Evolutionary conservation across 2,113 vertebrate genomes (phyloP).

Genomic region (Nesoenas mayeri): DNA sequence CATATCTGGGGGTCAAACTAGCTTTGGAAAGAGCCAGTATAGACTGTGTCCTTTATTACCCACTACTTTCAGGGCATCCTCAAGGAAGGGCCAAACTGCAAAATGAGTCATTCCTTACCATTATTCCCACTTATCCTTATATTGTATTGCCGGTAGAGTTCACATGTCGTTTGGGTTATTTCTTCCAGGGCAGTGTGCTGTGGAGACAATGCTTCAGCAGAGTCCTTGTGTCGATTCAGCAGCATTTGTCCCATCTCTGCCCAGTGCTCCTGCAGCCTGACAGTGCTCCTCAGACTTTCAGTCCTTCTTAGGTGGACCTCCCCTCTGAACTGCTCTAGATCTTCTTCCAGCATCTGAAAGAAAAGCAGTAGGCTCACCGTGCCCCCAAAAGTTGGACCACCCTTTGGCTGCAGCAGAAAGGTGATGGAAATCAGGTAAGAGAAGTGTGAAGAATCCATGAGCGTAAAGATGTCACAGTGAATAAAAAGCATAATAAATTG

Average conservation of each 20-base stretch:
- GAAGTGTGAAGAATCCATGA: not conserved
- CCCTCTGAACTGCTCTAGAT: conserved; percentile 71
- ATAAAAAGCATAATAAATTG: not conserved
- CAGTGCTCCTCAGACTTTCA: conserved; percentile 71
- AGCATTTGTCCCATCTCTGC: conserved; percentile 69
- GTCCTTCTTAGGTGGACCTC: conserved; percentile 67
- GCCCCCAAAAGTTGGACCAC: not conserved
- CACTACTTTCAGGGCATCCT: not conserved
- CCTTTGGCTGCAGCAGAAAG: not conserved
- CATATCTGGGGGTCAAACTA: rapidly evolving
- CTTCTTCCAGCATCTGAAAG: conserved; percentile 72
- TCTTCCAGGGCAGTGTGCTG: conserved; percentile 63
- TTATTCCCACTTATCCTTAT: conserved; percentile 75
- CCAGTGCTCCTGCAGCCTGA: conserved; percentile 76
- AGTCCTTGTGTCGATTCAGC: conserved; percentile 73
- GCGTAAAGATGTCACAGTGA: not conserved
- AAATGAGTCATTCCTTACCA: conserved; percentile 65
- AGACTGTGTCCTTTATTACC: not conserved
- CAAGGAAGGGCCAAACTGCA: not conserved
- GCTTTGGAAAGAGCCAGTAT: not conserved
- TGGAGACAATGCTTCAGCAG: conserved; percentile 48
- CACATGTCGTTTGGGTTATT: conserved; percentile 34
- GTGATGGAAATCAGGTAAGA: not conserved
- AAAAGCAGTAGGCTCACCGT: rapidly evolving
- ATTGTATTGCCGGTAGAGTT: conserved; percentile 70